phyloP scores from a whole-genome alignment of 2,113 vertebrate species.

The Elachura formosa region DNA sequence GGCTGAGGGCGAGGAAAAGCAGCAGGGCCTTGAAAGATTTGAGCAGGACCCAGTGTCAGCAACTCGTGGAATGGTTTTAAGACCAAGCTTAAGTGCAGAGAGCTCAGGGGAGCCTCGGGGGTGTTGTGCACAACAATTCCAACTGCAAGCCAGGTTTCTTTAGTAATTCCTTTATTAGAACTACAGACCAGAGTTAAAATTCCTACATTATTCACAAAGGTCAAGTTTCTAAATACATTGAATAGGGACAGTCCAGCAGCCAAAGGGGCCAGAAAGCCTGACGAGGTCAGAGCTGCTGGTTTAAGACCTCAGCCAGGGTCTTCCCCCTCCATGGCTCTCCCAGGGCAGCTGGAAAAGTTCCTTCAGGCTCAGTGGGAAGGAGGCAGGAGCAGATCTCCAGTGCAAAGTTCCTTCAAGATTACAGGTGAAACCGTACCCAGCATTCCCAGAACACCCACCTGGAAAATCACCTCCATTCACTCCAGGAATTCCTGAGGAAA shows the following conservation, averaged over 20 bases:
- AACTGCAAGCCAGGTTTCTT: neutral
- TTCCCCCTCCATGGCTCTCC: neutral
- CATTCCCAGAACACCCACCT: neutral
- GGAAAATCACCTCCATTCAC: neutral
- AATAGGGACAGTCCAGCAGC: neutral
- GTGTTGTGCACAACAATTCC: neutral
- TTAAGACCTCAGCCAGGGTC: neutral
- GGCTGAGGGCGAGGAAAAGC: neutral
- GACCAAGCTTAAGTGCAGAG: neutral
- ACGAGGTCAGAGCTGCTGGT: rapidly evolving
- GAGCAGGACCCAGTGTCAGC: rapidly evolving
- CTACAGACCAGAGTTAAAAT: neutral
- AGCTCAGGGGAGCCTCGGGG: no score
- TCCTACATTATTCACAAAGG: neutral
- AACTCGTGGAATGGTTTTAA: rapidly evolving
- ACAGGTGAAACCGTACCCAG: neutral
- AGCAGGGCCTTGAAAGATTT: rapidly evolving
- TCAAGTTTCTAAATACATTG: neutral
- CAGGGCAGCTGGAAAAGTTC: neutral
- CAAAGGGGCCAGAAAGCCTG: neutral
- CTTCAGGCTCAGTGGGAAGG: rapidly evolving
- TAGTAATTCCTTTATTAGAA: slow-evolving; percentile 4
- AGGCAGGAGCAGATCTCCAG: neutral
- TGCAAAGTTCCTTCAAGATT: neutral
- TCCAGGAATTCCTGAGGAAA: neutral